phyloP scores from a whole-genome alignment of 2,888 invertebrate genomes.

The Graphium colonna region DNA sequence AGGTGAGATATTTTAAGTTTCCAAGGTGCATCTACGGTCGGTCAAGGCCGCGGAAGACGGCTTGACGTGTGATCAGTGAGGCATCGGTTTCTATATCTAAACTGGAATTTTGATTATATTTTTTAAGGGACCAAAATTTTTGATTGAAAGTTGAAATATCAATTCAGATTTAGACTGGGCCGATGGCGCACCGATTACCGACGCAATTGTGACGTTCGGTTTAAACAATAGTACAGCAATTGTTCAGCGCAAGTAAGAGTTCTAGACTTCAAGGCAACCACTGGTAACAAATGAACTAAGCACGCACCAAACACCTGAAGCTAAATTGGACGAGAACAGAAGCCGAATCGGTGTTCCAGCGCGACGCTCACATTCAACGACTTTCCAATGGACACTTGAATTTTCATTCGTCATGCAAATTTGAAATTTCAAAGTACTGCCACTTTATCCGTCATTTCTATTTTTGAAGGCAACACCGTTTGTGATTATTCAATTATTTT shows the following conservation, averaged over 20 bases:
- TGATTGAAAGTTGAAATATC: neutral
- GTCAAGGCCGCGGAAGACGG: neutral
- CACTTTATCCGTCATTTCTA: too few relatives aligned
- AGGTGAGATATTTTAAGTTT: neutral
- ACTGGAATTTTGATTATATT: too few relatives aligned
- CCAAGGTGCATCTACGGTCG: slow-evolving; percentile 11
- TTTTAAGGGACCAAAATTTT: too few relatives aligned
- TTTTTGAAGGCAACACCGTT: too few relatives aligned
- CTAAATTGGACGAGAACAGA: slow-evolving; percentile 33
- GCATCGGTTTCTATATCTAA: neutral
- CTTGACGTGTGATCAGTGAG: neutral
- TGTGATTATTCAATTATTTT: too few relatives aligned
- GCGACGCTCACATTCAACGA: neutral
- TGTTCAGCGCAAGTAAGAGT: slow-evolving; percentile 30
- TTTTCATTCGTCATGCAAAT: neutral
- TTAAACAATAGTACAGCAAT: slow-evolving; percentile 29
- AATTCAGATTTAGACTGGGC: neutral
- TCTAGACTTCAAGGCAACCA: slow-evolving; percentile 11
- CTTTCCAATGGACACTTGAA: neutral
- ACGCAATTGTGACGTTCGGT: neutral
- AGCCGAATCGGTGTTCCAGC: neutral
- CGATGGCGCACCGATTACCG: neutral
- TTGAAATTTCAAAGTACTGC: neutral
- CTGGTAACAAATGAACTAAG: slow-evolving; percentile 35
- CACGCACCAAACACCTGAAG: slow-evolving; percentile 46